Evolutionary conservation across 2,888 invertebrate species (phyloP), one percentile per base, ranked within the genome.

Genomic region (Smittia sp.): DNA sequence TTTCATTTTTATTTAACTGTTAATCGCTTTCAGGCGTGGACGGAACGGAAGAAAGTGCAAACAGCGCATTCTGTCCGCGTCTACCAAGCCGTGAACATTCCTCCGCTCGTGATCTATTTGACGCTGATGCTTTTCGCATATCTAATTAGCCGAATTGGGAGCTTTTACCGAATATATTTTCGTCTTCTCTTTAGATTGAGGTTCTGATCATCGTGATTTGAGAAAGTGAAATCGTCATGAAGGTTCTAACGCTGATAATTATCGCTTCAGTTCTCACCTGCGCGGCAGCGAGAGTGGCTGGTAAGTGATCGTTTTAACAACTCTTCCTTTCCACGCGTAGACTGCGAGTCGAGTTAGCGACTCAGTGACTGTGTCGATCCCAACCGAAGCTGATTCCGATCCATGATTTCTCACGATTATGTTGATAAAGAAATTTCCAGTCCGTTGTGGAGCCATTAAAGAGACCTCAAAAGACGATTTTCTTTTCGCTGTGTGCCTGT

Each of bases 1-100:
- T 62, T 72, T 58, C 62, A 70, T 70, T 70, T 72, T 62, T 38
- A 62, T 62, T 72, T 72, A 72, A 72, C 58, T 72, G 72, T 72
- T 72, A 38, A 72, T 72, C 39, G 20, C 32, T 24, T 32, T 27
- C 7, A 25, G 27, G 54, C 52, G 27, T 39, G 20, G 69, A 27
- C 27, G 52, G 27, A 68, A 72, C 58, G 62, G 38, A 72, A 72
- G 72, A 72, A 72, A 72, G 72, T 72, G 72, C 72, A 72, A 72
- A 72, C 52, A 72, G 32, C 58, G 25, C 11, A 22, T 46, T 46
- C 15, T 15, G 2, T 18, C 22, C 22, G 58, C 58, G 7, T 58
- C 58, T 20, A 20, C n/a, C 22, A 58, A 58, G 3, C 22, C 58
- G 22, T 22, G 58, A 22, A 22, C 58, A 58, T 58, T 58, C 58